Percentiles rank a stretch among this genome's conserved stretches.
Conservation (phyloP, 1,140 invertebrate species). For the Choristoneura fumiferana region DNA sequence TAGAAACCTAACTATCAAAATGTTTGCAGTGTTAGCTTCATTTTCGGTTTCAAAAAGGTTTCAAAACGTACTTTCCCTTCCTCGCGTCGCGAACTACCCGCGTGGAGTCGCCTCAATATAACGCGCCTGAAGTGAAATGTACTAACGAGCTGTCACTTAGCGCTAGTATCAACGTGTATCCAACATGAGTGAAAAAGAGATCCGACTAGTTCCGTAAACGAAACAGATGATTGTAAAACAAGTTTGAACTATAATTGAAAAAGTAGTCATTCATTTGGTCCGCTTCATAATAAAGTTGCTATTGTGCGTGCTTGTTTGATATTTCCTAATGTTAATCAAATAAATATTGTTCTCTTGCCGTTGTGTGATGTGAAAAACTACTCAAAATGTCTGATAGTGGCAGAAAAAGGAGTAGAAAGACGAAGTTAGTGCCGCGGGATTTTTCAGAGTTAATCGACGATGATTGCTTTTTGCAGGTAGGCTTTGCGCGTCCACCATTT, state of each 20-base stretch:
- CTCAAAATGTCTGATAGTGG: conserved; percentile 27
- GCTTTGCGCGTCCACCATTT: conserved; percentile 32
- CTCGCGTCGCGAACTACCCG: conserved; percentile 9
- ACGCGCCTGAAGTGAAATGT: not conserved
- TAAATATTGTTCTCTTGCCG: no score
- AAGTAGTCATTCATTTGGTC: conserved; percentile 5
- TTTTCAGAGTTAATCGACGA: conserved; percentile 31
- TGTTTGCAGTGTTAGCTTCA: no score
- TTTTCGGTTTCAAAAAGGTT: no score
- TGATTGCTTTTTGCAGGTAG: conserved; percentile 40
- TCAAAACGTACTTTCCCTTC: conserved; percentile 1
- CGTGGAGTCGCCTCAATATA: conserved; percentile 6
- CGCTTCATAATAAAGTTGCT: conserved; percentile 1
- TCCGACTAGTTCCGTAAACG: not conserved
- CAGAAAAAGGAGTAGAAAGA: conserved; percentile 32
- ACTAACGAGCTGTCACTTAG: not conserved
- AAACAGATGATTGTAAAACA: not conserved
- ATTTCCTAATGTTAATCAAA: not conserved
- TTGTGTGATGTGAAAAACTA: no score
- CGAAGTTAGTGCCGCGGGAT: conserved; percentile 29
- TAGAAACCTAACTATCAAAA: no score
- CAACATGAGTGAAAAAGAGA: not conserved
- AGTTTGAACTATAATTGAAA: not conserved
- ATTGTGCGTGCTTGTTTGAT: not conserved
- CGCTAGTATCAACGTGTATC: conserved; percentile 5